Base-by-base conservation (phyloP, 2,888 invertebrate species). In the Sarcophaga rosellei region DNA sequence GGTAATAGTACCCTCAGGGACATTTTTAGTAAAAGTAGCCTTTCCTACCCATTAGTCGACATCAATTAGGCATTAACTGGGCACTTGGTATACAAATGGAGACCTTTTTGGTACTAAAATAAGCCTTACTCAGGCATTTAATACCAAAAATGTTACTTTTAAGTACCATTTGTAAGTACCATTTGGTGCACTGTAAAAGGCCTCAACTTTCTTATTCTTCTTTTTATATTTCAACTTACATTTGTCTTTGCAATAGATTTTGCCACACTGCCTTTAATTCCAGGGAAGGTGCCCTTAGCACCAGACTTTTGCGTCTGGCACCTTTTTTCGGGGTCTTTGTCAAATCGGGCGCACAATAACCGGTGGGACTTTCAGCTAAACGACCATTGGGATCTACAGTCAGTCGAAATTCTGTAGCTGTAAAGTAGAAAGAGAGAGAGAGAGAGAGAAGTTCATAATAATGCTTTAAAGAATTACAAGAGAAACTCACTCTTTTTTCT, bases 261-360 rank as follows among this genome's bases (percentile, higher is more conserved):
- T 97, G 97, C 97, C 97, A 98, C 11, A 97, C 97, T 59, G 97
- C 97, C 92, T 98, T 98, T 61, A 97, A 93, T 92, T 97, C 97
- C 83, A 96, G 94, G 1, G 96, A 97, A 0, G 97, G 97, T 2
- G 97, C 97, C 74, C 97, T 94, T 17, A 98, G 93, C 2, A 96
- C 95, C 17, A 97, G 93, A 23, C 96, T 96, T 89, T 96, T 94
- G 89, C 96, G 95, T 75, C 96, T 94, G 0, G 95, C 94, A 75
- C 94, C 94, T 68, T 96, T 96, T 45, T 95, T 95, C 0, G 96
- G 95, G 3, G 95, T 95, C 82, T 95, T 92, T 1, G 94, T 93
- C 59, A 95, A 91, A 90, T 95, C 95, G 0, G 96, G 96, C 0
- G 96, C 95, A 91, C 96, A 96, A 66, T 96, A 96, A 0, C 96